Conservation (phyloP, 2,113 vertebrate genomes). For the Ornithorhynchus anatinus region DNA sequence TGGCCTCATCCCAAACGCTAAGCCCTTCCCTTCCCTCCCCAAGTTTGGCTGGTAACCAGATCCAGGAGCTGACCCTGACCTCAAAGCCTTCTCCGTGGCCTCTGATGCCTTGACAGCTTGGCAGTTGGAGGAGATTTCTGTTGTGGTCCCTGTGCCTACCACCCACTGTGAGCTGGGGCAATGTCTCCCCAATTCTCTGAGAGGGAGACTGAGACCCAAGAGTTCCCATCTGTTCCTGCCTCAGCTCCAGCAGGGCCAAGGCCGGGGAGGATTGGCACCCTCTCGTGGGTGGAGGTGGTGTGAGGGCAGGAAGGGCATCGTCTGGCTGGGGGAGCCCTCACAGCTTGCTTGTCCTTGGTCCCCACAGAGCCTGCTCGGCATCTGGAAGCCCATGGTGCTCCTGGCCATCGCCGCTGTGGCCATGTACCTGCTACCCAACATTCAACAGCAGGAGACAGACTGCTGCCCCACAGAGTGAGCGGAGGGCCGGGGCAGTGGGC, state of each 20-base stretch:
- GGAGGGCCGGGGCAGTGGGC: slow-evolving; percentile 30
- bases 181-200: not conserved
- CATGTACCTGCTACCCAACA: slow-evolving; percentile 59
- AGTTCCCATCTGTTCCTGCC: not conserved
- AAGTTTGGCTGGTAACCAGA: too few species aligned
- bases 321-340: slow-evolving; percentile 1
- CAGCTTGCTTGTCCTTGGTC: slow-evolving; percentile 31
- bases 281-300: not conserved
- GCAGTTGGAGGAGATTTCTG: too few species aligned
- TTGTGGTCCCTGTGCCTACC: too few species aligned
- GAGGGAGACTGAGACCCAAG: not conserved
- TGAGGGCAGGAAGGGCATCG: not conserved
- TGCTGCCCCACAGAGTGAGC: slow-evolving; percentile 47
- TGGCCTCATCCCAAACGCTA: too few species aligned
- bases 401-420: slow-evolving; percentile 62
- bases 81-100: too few species aligned
- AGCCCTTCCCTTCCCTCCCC: too few species aligned
- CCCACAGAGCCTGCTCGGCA: slow-evolving; percentile 62
- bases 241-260: not conserved
- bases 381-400: slow-evolving; percentile 63
- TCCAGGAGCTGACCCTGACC: too few species aligned
- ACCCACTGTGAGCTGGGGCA: too few species aligned
- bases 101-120: too few species aligned
- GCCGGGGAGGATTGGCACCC: not conserved
- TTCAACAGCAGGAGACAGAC: slow-evolving; percentile 48